A percentile compares a stretch with the other conserved stretches of the same genome.
Conservation (phyloP, 2,888 invertebrate species). For the Bimastos eiseni region DNA sequence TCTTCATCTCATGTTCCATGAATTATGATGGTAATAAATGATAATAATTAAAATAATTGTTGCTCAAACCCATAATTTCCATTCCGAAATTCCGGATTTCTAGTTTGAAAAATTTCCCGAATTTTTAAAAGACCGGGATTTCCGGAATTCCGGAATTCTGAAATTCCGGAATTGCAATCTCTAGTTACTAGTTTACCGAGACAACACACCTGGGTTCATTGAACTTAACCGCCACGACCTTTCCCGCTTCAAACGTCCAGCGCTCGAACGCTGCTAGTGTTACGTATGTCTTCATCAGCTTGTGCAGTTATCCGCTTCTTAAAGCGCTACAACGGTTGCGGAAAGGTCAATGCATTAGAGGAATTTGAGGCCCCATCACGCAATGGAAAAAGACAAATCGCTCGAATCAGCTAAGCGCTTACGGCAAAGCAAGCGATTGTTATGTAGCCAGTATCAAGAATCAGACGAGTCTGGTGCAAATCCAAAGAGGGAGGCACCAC, state of each 20-base stretch:
- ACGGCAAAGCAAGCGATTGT: slow-evolving; percentile 1
- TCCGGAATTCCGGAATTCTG: too few relatives aligned
- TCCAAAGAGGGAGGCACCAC: background rate
- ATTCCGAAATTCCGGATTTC: too few relatives aligned
- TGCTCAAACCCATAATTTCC: too few relatives aligned
- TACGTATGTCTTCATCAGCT: background rate
- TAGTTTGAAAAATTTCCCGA: too few relatives aligned
- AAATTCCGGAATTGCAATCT: too few relatives aligned
- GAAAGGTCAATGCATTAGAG: background rate
- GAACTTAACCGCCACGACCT: background rate
- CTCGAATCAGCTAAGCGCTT: slow-evolving; percentile 6
- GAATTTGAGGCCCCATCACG: background rate
- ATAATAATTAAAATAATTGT: too few relatives aligned
- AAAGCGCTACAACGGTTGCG: background rate
- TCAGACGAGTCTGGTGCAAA: background rate
- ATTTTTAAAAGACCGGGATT: too few relatives aligned
- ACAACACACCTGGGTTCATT: background rate
- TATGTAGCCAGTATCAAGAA: background rate
- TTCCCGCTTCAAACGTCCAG: background rate
- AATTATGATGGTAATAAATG: too few relatives aligned
- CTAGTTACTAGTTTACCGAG: background rate
- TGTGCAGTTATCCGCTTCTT: background rate
- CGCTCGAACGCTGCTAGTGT: background rate
- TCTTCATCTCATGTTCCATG: too few relatives aligned
- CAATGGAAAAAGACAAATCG: slow-evolving; percentile 4